Percentiles rank a stretch among this genome's conserved stretches.
Evolutionary conservation across 1,140 invertebrate genomes (phyloP).

Genomic region (Panulirus ornatus): DNA sequence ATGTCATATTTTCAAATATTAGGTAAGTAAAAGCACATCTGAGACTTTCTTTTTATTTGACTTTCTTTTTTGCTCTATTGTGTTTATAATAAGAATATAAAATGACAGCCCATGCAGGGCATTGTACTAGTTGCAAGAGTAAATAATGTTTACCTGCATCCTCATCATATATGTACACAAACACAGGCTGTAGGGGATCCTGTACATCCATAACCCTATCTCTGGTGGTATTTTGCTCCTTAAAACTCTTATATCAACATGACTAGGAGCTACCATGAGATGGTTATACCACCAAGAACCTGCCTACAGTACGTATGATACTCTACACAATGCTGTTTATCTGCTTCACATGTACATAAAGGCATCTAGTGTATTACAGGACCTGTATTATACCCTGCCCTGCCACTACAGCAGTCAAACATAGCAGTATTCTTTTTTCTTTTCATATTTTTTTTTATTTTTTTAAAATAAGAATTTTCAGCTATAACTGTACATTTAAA

Average conservation of each 20-base stretch:
- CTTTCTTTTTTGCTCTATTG: conserved; percentile 62
- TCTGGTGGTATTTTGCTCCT: conserved; percentile 38
- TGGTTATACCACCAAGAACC: conserved; percentile 26
- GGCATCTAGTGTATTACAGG: conserved; percentile 59
- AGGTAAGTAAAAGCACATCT: conserved; percentile 14
- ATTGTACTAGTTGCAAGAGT: conserved; percentile 72
- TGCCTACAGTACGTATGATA: conserved; percentile 43
- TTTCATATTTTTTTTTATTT: conserved; percentile 38
- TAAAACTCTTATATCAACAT: conserved; percentile 30
- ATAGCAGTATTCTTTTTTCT: conserved; percentile 48
- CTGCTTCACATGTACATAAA: conserved; percentile 59
- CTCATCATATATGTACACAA: conserved; percentile 55
- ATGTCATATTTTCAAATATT: too few species aligned
- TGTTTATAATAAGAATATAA: conserved; percentile 71
- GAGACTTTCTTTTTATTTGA: conserved; percentile 47
- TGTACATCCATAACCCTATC: conserved; percentile 41
- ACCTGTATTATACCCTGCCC: conserved; percentile 51
- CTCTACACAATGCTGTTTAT: conserved; percentile 62
- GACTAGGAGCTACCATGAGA: conserved; percentile 40
- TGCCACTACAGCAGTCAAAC: conserved; percentile 47
- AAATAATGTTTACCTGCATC: conserved; percentile 64
- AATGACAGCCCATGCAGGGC: conserved; percentile 67
- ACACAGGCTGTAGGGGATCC: conserved; percentile 38
- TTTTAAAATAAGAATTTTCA: conserved; percentile 57
- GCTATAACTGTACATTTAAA: conserved; percentile 55